These are phyloP conservation scores for Piprites chloris DNA, from an alignment of 2,113 vertebrate species.

Conservation along the genomic window DNA sequence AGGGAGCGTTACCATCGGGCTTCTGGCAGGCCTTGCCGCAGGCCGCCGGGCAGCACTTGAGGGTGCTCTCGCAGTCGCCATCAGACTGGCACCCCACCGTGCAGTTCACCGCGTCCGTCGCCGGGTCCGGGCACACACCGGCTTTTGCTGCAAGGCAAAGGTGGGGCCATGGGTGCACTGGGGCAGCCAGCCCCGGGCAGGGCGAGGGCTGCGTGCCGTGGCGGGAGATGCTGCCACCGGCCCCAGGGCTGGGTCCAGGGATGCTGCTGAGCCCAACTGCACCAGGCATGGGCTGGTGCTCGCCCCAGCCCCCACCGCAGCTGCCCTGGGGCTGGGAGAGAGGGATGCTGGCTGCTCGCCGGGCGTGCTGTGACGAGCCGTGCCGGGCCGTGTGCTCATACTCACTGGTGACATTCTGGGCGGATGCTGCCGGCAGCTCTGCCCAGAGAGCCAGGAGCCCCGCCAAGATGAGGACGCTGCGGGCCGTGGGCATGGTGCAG, in stretches of 20 bases:
- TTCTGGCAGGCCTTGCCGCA: slow-evolving; percentile 59
- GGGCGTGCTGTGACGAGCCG: background rate
- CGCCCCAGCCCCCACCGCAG: background rate
- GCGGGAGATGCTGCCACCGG: background rate
- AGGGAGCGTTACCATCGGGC: slow-evolving; percentile 52
- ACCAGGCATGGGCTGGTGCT: background rate
- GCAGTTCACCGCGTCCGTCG: slow-evolving; percentile 13
- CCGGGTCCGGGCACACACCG: slow-evolving; percentile 41
- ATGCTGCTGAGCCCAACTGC: background rate
- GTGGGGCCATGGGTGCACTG: background rate
- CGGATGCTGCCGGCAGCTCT: slow-evolving; percentile 36
- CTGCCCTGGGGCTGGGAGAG: background rate
- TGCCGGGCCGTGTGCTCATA: background rate
- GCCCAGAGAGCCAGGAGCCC: slow-evolving; percentile 55
- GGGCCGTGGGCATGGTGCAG: slow-evolving; percentile 48
- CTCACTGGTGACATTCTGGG: slow-evolving; percentile 64
- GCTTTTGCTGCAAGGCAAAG: slow-evolving; percentile 55
- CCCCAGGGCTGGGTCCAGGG: background rate
- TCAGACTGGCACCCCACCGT: slow-evolving; percentile 60
- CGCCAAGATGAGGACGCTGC: slow-evolving; percentile 34
- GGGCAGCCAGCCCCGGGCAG: background rate
- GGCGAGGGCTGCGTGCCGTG: background rate
- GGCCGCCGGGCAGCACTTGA: slow-evolving; percentile 61
- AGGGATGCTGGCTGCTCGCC: background rate
- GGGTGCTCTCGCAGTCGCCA: slow-evolving; percentile 56